Evolutionary conservation across 2,888 invertebrate genomes (phyloP), one percentile per base, ranked within the genome.

Genomic region (Acanthosoma haemorrhoidale): DNA sequence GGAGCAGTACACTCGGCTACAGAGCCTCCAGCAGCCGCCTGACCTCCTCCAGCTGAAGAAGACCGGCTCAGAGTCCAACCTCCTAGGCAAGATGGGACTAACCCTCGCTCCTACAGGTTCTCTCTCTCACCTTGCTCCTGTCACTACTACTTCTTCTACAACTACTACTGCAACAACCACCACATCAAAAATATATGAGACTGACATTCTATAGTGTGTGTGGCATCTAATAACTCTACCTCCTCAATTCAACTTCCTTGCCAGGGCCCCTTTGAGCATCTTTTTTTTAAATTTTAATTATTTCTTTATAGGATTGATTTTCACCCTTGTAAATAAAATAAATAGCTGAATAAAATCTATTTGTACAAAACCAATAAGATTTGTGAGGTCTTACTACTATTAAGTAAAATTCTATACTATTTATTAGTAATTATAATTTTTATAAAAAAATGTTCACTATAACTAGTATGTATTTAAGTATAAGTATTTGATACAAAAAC

Each of bases 1-100:
- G 79, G 94, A 95, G 77, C 95, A 95, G 78, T 95, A 94, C 80
- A 91, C 92, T 16, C 85, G 94, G 21, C 81, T 95, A 71, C 94
- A 95, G 79, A 90, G 92, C 81, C 85, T 94, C 74, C 94, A 94
- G 78, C 85, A 92, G 75, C 83, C 85, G 3, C 87, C 88, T 13
- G 84, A 85, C 77, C 79, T 83, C 58, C 67, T 77, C 74, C 79
- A 82, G 71, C 82, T 92, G 43, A 93, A 94, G 79, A 93, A 93
- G 78, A 92, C 92, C 9, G 93, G 93, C 71, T 92, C 91, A 77
- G 94, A 94, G 80, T 91, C 92, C 57, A 93, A 94, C 79, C 82
- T 94, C 39, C 82, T 93, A 69, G 88, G 90, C 64, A 93, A 93
- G 79, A 88, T 92, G 88, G 90, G 89, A 43, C 81, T 92, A 21